phyloP scores from a whole-genome alignment of 2,888 invertebrate species.

The Sepiola atlantica region DNA sequence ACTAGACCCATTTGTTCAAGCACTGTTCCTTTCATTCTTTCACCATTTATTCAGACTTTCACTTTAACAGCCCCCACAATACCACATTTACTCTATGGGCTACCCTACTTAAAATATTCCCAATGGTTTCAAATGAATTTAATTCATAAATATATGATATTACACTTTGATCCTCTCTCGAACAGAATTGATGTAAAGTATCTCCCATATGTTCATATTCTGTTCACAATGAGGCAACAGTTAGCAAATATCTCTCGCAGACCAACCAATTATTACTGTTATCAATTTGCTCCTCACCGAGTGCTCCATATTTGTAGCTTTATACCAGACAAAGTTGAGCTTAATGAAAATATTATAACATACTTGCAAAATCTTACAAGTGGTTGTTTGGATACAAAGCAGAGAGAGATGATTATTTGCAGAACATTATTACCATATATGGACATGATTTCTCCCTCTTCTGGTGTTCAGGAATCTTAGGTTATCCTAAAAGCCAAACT shows the following conservation, averaged over 20 bases:
- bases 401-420: neutral
- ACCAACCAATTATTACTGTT: neutral
- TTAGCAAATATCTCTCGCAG: neutral
- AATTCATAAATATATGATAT: no score
- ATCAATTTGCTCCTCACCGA: neutral
- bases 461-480: neutral
- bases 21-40: no score
- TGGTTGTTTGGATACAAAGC: neutral
- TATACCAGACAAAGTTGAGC: neutral
- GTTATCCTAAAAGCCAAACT: neutral
- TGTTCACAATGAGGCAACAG: neutral
- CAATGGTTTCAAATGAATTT: no score
- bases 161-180: no score
- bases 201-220: neutral
- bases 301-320: neutral
- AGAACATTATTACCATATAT: constrained; percentile 4
- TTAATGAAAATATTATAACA: neutral
- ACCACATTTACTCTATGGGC: no score
- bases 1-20: no score
- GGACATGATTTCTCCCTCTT: neutral
- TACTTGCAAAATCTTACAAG: neutral
- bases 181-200: no score
- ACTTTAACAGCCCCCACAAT: no score
- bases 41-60: no score
- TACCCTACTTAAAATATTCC: no score